Percentiles rank a stretch among this genome's conserved stretches.
These are phyloP conservation scores for Varanus salvator DNA, from an alignment of 2,113 vertebrate species.

Conservation along the genomic window DNA sequence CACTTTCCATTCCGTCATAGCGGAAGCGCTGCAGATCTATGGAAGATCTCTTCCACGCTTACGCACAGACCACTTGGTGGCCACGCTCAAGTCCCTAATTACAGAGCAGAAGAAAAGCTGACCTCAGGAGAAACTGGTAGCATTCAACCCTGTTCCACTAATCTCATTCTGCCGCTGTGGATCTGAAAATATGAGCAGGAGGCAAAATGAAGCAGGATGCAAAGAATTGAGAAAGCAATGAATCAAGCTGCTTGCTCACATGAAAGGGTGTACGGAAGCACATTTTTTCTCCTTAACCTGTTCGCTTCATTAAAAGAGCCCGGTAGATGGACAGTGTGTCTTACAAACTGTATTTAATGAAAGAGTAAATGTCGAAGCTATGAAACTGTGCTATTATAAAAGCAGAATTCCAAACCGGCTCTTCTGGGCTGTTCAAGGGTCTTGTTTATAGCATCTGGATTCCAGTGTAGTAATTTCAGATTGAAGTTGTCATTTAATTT, in stretches of 20 bases:
- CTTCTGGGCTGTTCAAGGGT: neutral
- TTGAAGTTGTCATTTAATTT: neutral
- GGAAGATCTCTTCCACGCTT: conserved; percentile 38
- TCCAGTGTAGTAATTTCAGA: neutral
- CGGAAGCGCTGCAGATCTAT: neutral
- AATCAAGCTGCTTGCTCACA: conserved; percentile 60
- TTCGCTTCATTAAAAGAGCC: conserved; percentile 53
- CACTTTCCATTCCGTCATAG: neutral
- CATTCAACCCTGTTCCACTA: conserved; percentile 53
- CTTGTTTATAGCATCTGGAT: neutral
- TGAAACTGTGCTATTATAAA: conserved; percentile 66
- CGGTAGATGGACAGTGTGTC: conserved; percentile 51
- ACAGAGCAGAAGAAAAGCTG: conserved; percentile 58
- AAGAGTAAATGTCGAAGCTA: conserved; percentile 55
- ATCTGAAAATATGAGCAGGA: conserved; percentile 57
- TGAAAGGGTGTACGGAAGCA: conserved; percentile 53
- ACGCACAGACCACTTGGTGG: conserved; percentile 53
- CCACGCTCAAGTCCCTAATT: conserved; percentile 77
- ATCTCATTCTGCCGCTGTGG: conserved; percentile 37
- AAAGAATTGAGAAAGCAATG: conserved; percentile 45
- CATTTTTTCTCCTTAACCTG: conserved; percentile 28
- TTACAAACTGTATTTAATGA: conserved; percentile 64
- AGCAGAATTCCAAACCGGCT: conserved; percentile 42
- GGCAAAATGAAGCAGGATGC: conserved; percentile 65
- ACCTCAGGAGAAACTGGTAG: conserved; percentile 44